Conservation (phyloP, 2,888 invertebrate species). For the Apamea anceps region DNA sequence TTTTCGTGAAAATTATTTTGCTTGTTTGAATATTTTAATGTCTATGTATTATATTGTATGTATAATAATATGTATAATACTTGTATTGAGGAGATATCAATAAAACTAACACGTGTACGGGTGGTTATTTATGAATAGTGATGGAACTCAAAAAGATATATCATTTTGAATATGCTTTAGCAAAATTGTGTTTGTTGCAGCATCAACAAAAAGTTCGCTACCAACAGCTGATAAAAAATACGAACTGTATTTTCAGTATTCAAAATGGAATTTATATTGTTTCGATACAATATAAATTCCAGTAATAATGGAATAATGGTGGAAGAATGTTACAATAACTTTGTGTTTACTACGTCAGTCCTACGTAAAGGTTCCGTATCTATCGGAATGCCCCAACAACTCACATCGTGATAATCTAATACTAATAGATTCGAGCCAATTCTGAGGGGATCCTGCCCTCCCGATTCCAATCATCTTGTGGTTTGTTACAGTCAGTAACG, state of each 20-base stretch:
- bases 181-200: conserved; percentile 7
- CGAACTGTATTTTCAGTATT: conserved; percentile 10
- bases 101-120: conserved; percentile 3
- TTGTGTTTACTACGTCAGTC: conserved; percentile 20
- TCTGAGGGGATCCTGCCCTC: conserved; percentile 14
- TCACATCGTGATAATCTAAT: conserved; percentile 53
- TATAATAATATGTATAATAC: too few species aligned
- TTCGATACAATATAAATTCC: not conserved
- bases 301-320: too few species aligned
- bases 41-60: too few species aligned
- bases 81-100: not conserved
- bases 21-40: conserved; percentile 34
- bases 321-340: conserved; percentile 8
- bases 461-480: conserved; percentile 56
- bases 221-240: conserved; percentile 13
- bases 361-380: conserved; percentile 10
- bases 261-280: conserved; percentile 18
- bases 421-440: conserved; percentile 53
- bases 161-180: conserved; percentile 10
- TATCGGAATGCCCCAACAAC: conserved; percentile 30
- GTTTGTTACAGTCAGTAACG: conserved; percentile 21
- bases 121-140: not conserved
- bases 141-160: not conserved
- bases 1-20: conserved; percentile 33
- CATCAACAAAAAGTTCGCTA: conserved; percentile 4